phyloP scores from a whole-genome alignment of 1,140 invertebrate genomes.

The Leucophenga varia region DNA sequence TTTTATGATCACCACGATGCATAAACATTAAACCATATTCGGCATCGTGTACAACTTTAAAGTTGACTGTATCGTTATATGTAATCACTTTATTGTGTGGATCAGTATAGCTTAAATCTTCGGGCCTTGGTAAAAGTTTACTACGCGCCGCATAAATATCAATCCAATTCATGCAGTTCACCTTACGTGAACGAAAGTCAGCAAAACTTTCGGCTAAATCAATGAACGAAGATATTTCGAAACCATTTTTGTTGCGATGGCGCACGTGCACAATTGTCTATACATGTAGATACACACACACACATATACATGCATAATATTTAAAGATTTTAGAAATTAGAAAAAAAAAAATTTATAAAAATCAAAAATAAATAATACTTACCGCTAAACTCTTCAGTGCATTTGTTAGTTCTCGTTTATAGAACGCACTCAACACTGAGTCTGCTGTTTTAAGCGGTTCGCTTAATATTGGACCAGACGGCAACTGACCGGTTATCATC shows the following conservation, averaged over 20 bases:
- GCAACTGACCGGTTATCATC: conserved; percentile 10
- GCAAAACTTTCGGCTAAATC: conserved; percentile 37
- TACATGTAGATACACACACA: no score
- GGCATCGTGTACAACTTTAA: conserved; percentile 32
- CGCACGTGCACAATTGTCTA: conserved; percentile 49
- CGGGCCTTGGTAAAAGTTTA: conserved; percentile 24
- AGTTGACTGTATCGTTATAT: conserved; percentile 42
- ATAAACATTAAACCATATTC: conserved; percentile 41
- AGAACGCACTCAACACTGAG: conserved; percentile 32
- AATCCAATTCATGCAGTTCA: conserved; percentile 31
- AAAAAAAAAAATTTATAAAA: no score
- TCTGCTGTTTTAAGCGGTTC: conserved; percentile 12
- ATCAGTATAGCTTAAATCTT: conserved; percentile 41
- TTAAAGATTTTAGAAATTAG: no score
- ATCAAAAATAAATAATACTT: conserved; percentile 4
- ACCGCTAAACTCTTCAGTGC: conserved; percentile 37
- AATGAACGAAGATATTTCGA: conserved; percentile 44
- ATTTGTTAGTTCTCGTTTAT: conserved; percentile 34
- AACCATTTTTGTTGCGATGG: conserved; percentile 21
- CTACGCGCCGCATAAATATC: conserved; percentile 25
- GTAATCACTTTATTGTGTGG: conserved; percentile 14
- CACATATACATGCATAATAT: not conserved
- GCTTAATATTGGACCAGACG: conserved; percentile 26
- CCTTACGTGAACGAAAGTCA: conserved; percentile 19
- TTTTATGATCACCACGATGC: conserved; percentile 46